Evolutionary conservation across 1,140 invertebrate genomes (phyloP), one percentile per base, ranked within the genome.

Genomic region (Aphidius ervi): DNA sequence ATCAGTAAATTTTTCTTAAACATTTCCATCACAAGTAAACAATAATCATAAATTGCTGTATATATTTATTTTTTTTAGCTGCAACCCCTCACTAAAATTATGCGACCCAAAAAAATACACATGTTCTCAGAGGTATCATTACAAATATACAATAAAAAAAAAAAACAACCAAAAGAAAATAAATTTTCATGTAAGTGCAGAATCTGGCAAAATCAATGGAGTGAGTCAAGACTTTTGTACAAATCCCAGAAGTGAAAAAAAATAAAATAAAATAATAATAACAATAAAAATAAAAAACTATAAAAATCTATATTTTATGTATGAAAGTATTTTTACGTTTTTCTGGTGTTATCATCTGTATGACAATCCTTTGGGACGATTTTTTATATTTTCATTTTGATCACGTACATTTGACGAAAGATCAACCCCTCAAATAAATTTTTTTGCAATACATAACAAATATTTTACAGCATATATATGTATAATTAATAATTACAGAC

Each of bases 11-110:
- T 31, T 31, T 2, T 31, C 23, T 31, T 4, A 31, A 31, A 31
- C 56, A 63, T 63, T 63, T 40, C 20, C 54, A 31, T 54, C 58
- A 63, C 62, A 63, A 58, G 58, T 63, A 63, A 63, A 60, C 62
- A 58, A 63, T 63, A 63, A 63, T 63, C 58, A 48, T 49, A 58
- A 60, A 63, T 63, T 60, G 62, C 53, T 57, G 20, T 46, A 9
- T 57, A 45, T 47, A 50, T 60, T 56, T 52, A 52, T 48, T 45
- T 10, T 50, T 57, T 43, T 57, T 41, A 46, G 41, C 43, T 61
- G 9, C 46, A 31, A 47, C 56, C 47, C 42, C n/a, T 20, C 41
- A 23, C 40, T 46, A 31, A 9, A 10, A 20, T 59, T 53, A 50
- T 54, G 48, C 52, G 23, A 16, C 37, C 59, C 10, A 48, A 50